Conservation (phyloP, 2,797 vertebrate genomes). For the Champsocephalus esox region DNA sequence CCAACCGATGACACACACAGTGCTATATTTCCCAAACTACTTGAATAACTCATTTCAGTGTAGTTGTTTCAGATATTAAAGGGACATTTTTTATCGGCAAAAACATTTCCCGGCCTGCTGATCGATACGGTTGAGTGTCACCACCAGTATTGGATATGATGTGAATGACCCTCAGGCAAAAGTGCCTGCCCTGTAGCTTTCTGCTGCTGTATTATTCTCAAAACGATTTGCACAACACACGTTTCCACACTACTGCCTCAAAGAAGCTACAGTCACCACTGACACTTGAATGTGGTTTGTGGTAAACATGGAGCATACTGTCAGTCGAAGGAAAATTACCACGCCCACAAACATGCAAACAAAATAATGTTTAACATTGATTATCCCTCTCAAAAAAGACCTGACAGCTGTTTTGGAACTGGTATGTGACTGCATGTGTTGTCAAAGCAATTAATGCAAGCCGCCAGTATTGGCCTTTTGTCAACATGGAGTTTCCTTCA, state of each 20-base stretch:
- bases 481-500: slow-evolving; percentile 32
- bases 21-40: slow-evolving; percentile 53
- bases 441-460: slow-evolving; percentile 28
- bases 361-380: slow-evolving; percentile 6
- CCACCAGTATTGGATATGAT: slow-evolving; percentile 10
- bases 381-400: background rate
- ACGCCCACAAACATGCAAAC: slow-evolving; percentile 2
- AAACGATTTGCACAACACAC: slow-evolving; percentile 37
- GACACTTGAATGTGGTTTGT: slow-evolving; percentile 16
- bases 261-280: background rate
- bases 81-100: slow-evolving; percentile 36
- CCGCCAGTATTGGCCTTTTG: slow-evolving; percentile 27
- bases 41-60: slow-evolving; percentile 39
- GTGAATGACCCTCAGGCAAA: slow-evolving; percentile 51
- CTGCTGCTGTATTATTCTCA: slow-evolving; percentile 26
- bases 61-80: slow-evolving; percentile 43
- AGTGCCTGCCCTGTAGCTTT: slow-evolving; percentile 42
- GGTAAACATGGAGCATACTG: slow-evolving; percentile 2
- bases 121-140: slow-evolving; percentile 44
- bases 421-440: slow-evolving; percentile 5
- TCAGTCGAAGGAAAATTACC: background rate
- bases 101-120: slow-evolving; percentile 49
- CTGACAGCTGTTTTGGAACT: slow-evolving; percentile 28
- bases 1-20: slow-evolving; percentile 34
- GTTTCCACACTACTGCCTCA: slow-evolving; percentile 15